Percentiles rank a stretch among this genome's conserved stretches.
Conservation (phyloP, 2,797 vertebrate genomes). For the Delichon dasypus region DNA sequence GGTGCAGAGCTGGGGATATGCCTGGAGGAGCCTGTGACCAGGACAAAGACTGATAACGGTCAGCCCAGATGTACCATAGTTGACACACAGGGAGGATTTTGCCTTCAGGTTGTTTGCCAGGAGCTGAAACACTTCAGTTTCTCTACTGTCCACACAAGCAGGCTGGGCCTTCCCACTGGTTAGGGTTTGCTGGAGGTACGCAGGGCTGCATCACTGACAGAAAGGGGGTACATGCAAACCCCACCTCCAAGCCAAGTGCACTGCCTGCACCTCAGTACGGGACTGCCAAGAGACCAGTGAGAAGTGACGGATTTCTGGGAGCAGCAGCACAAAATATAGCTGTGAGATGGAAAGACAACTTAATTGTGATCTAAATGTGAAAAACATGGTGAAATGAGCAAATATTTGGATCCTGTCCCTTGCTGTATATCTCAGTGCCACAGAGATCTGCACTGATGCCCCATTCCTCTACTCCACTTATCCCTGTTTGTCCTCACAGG, state of each 20-base stretch:
- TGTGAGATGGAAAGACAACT: background rate
- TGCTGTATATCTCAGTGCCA: background rate
- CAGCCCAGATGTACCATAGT: background rate
- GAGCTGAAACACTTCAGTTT: background rate
- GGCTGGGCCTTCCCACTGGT: background rate
- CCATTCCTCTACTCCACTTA: background rate
- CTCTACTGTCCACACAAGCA: accelerated
- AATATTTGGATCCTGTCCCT: background rate
- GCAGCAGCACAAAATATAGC: background rate
- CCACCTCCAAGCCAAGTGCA: background rate
- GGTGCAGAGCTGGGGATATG: background rate
- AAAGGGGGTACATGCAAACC: background rate
- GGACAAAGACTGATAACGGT: background rate
- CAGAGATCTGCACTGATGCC: background rate
- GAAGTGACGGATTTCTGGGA: background rate
- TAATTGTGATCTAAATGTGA: background rate
- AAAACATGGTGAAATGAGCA: background rate
- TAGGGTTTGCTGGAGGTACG: background rate
- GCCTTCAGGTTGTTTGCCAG: background rate
- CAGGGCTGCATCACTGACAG: background rate
- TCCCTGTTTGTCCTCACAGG: background rate
- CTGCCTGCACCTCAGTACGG: background rate
- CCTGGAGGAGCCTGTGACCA: background rate
- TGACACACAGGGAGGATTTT: background rate
- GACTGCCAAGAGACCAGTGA: background rate